Evolutionary conservation across 1,140 invertebrate species (phyloP), one percentile per base, ranked within the genome.

Genomic region (Zaprionus taronus): DNA sequence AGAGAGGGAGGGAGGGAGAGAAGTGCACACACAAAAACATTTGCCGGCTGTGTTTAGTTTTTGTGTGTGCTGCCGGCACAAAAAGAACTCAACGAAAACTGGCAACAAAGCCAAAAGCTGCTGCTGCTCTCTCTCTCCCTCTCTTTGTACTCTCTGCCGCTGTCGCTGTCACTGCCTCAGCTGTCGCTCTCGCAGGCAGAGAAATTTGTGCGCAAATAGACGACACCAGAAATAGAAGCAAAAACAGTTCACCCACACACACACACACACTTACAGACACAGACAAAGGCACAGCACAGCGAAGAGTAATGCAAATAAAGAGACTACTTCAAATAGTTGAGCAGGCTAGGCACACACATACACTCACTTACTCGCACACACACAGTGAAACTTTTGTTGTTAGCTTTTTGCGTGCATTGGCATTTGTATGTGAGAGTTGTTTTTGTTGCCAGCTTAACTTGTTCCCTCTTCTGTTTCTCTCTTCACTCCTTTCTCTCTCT

Each of bases 41-140:
- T 87, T 80, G 83, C 83, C 80, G 80, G 83, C 65, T 89, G 84
- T 68, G 82, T 73, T 89, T 89, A 89, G 84, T 80, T 81, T 83
- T 79, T 75, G 72, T 84, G 66, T 90, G 67, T 77, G 41, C 41
- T n/a, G 78, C 83, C 84, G 84, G 84, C 58, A 82, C 70, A 89
- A 89, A 89, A 89, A 83, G 80, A 80, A 55, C 41, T 62, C 60
- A 62, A 68, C 67, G 70, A 78, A 64, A 86, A 83, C 57, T 77
- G 70, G 75, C 75, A 77, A 79, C 74, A 74, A 74, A 68, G 55
- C 58, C 15, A 53, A 62, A 70, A 87, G 84, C 83, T 80, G 62
- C 34, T 56, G 65, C 55, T 44, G 41, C 57, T 49, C 41, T 66
- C 47, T 22, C 58, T 71, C 58, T 36, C 58, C 26, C 44, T 28